Conservation (phyloP, 2,888 invertebrate species). For the Eustalomyia histrio region DNA sequence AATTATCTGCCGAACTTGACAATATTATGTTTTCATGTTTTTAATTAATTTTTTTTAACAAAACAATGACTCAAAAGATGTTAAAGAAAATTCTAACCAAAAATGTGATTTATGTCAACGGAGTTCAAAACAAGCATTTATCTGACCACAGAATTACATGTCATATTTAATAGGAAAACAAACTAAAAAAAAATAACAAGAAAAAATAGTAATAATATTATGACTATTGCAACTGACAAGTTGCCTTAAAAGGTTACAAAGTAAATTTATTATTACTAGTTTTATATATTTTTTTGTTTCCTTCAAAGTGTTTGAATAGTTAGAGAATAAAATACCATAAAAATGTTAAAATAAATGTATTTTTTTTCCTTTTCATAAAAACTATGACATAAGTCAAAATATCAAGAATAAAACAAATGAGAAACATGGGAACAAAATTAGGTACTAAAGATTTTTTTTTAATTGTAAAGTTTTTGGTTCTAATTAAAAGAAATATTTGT, state of each 20-base stretch:
- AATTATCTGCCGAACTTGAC: too few relatives aligned
- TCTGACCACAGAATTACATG: not conserved
- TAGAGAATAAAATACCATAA: not conserved
- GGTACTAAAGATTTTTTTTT: not conserved
- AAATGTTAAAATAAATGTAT: not conserved
- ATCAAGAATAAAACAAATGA: not conserved
- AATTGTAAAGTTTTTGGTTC: not conserved
- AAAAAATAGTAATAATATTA: constrained; percentile 34
- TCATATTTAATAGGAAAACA: constrained; percentile 6
- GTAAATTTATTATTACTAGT: constrained; percentile 47
- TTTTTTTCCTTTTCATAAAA: constrained; percentile 1
- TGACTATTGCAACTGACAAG: constrained; percentile 42
- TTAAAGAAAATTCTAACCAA: not conserved
- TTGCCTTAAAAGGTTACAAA: constrained; percentile 50
- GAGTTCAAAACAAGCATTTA: not conserved
- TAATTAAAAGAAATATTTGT: not conserved
- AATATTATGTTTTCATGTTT: too few relatives aligned
- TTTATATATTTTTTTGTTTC: constrained; percentile 2
- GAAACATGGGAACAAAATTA: not conserved
- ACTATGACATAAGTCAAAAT: not conserved
- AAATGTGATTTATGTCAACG: not conserved
- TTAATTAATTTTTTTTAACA: not conserved
- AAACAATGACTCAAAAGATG: constrained; percentile 4
- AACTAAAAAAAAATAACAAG: constrained; percentile 1
- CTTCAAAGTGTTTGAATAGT: not conserved